Base-by-base conservation (phyloP, 30 jellyfish, hydroid and myxozoan genomes). In the Aurelia coerulea region DNA sequence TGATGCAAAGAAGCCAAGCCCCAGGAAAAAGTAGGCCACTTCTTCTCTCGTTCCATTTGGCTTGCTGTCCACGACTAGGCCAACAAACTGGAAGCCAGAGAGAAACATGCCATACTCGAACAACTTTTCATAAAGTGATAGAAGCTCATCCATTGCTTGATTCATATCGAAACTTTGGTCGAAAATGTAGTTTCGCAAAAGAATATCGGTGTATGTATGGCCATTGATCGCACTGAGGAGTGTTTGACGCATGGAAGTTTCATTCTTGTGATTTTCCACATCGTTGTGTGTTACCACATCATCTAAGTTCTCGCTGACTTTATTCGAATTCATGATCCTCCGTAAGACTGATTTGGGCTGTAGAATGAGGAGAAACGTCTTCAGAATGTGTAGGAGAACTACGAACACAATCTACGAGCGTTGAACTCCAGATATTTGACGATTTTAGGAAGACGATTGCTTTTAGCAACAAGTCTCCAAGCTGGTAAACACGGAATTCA, bases 41-140 rank as follows among this genome's bases (percentile, higher is more conserved):
- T 82, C 91, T 72, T 82, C 91, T 16, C 91, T 41, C 60, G 59
- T 49, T 46, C 91, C 91, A 59, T 69, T 68, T n/a, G 91, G 91
- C 68, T 82, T 82, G 79, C 67, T 82, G 68, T 82, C 91, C 51
- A 82, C 69, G 58, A 82, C 65, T 4, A 82, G 60, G n/a, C 91
- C 91, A 51, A 82, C 91, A 39, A 82, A 82, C 50, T 82, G 91
- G 66, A 82, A 82, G 31, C 91, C 91, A 62, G 91, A 82, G 8
- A 82, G 72, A 66, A 82, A 82, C 91, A 82, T 82, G n/a, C 91
- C 91, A 68, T 82, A 82, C n/a, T 82, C 91, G 54, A 82, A 82
- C 29, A 82, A 74, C 85, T 71, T 69, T 52, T 71, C 91, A 39
- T 82, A 82, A 5, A 82, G 85, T 8, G 91, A 70, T n/a, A 82